These are phyloP conservation scores for Diceros bicornis DNA, from an alignment of 2,797 vertebrate species.

Conservation along the genomic window DNA sequence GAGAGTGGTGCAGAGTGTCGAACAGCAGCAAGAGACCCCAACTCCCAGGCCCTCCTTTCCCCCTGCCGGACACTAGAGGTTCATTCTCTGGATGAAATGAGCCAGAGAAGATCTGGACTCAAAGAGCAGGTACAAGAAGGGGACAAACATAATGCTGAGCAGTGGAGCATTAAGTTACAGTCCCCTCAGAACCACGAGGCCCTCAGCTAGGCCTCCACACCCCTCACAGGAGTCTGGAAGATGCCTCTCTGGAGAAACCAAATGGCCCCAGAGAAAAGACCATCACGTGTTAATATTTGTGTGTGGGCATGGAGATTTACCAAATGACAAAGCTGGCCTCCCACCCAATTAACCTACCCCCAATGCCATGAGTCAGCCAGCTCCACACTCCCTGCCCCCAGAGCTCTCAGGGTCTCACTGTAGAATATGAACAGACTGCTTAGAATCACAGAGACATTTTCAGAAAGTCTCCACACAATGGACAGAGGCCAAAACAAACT, in stretches of 20 bases:
- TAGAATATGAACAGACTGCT: background rate
- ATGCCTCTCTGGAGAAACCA: background rate
- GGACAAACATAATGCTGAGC: background rate
- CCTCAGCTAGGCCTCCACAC: background rate
- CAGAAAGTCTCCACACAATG: background rate
- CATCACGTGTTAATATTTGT: background rate
- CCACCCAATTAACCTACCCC: background rate
- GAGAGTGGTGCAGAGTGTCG: background rate
- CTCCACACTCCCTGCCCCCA: too few species aligned
- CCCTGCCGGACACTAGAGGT: background rate
- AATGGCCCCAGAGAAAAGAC: background rate
- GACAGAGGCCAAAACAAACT: background rate
- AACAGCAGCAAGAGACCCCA: background rate
- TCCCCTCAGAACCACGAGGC: background rate
- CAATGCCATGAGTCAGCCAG: background rate
- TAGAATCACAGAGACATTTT: background rate
- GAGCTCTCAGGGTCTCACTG: background rate
- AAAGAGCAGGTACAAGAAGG: background rate
- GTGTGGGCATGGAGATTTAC: background rate
- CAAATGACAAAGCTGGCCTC: background rate
- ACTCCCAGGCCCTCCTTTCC: background rate
- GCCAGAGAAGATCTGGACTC: background rate
- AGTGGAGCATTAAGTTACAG: background rate
- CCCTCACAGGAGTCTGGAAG: background rate
- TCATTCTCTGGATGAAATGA: background rate